Evolutionary conservation across 2,113 vertebrate genomes (phyloP), one percentile per base, ranked within the genome.

Genomic region (Chloropsis cyanopogon): DNA sequence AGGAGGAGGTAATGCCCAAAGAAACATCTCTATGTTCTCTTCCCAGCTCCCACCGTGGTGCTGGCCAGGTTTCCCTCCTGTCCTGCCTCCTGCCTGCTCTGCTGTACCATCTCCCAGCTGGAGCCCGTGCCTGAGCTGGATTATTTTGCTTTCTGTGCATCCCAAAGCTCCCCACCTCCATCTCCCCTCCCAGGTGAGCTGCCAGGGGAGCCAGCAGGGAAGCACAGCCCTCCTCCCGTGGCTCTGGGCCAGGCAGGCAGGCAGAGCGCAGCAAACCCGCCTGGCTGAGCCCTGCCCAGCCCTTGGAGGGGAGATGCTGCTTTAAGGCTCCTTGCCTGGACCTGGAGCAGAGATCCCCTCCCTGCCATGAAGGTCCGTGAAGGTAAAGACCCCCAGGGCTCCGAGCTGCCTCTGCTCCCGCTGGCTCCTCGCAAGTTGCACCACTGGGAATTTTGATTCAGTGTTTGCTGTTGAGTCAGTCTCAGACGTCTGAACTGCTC

Each of bases 191-290:
- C 11, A 4, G 64, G 37, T 37, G 37, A 37, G 37, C 37, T 37
- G 37, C 37, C 37, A 37, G 37, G 19, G 52, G 9, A 25, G 25
- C 2, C 25, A 17, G 70, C 15, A 0, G 47, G 70, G 80, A 26
- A 44, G 37, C 4, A 0, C 1, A 37, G 50, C 57, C 44, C 49
- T 19, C 35, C 33, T 21, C 0, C 2, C 10, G 5, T 3, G 78
- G 56, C 49, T 35, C 63, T 22, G 42, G 20, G n/a, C 37, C 8
- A 7, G 64, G 54, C 68, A 57, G 66, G 29, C 9, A 6, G 47
- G 7, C 37, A 63, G 39, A 29, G 21, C 14, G 33, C 82, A 75
- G 3, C 31, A 23, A 53, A 24, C 25, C 9, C 0, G 1, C 10
- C 8, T 10, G 17, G 28, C 33, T 13, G 54, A 70, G 63, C 66